phyloP scores from a whole-genome alignment of 2,797 vertebrate genomes.

The Galagoides demidoff region DNA sequence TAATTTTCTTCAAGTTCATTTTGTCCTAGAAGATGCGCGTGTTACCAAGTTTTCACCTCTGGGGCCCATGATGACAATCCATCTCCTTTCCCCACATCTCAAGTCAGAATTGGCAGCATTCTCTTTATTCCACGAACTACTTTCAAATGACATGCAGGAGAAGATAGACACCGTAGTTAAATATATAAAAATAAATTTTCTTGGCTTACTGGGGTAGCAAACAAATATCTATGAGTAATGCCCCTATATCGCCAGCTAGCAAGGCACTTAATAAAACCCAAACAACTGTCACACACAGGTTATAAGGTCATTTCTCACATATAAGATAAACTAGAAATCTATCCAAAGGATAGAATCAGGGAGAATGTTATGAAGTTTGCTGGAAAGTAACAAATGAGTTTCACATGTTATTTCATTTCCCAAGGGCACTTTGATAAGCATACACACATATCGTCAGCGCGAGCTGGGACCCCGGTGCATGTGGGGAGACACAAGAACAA shows the following conservation, averaged over 20 bases:
- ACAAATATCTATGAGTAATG: slow-evolving; percentile 87
- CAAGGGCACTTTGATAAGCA: slow-evolving; percentile 86
- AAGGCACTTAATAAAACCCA: slow-evolving; percentile 88
- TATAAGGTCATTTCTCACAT: slow-evolving; percentile 89
- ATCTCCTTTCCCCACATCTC: slow-evolving; percentile 49
- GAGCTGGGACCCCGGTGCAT: slow-evolving; percentile 2
- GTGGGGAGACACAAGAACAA: slow-evolving; percentile 23
- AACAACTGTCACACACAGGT: slow-evolving; percentile 87
- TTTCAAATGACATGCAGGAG: slow-evolving; percentile 77
- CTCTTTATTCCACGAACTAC: slow-evolving; percentile 45
- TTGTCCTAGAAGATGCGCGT: slow-evolving; percentile 58
- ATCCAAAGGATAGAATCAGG: slow-evolving; percentile 81
- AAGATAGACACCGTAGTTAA: slow-evolving; percentile 79
- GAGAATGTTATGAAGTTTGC: slow-evolving; percentile 83
- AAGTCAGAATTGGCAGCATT: slow-evolving; percentile 59
- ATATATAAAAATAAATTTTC: slow-evolving; percentile 85
- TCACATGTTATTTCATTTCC: slow-evolving; percentile 85
- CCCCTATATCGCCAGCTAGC: slow-evolving; percentile 77
- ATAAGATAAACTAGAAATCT: slow-evolving; percentile 86
- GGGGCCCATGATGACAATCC: not conserved
- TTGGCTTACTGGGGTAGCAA: slow-evolving; percentile 77
- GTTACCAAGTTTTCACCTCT: slow-evolving; percentile 44
- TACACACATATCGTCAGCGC: slow-evolving; percentile 67
- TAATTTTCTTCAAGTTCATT: slow-evolving; percentile 53
- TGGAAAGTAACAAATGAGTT: slow-evolving; percentile 86